Evolutionary conservation across 1,140 invertebrate species (phyloP).

Genomic region (Diploscapter pachys): DNA sequence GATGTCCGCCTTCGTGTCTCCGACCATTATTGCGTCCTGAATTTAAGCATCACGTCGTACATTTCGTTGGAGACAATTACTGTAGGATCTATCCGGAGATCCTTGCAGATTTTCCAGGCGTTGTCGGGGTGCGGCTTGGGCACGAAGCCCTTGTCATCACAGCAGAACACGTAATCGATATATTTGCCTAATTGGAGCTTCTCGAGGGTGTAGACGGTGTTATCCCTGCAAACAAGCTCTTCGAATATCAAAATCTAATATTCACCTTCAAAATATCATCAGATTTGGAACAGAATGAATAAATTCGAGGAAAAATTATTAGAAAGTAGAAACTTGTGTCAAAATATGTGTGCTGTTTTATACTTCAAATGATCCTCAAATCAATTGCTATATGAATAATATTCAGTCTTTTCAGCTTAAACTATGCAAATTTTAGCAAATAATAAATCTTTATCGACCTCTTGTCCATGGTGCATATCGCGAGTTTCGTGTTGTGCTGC

Average conservation of each 20-base stretch:
- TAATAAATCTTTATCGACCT: constrained; percentile 31
- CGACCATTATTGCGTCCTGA: constrained; percentile 62
- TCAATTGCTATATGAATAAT: too few species aligned
- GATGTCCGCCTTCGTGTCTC: constrained; percentile 63
- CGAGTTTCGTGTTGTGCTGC: constrained; percentile 61
- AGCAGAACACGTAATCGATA: constrained; percentile 62
- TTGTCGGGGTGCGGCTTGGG: constrained; percentile 63
- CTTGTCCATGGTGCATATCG: constrained; percentile 63
- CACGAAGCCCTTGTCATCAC: constrained; percentile 60
- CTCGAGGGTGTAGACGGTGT: constrained; percentile 58
- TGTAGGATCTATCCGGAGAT: constrained; percentile 59
- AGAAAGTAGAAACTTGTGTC: too few species aligned
- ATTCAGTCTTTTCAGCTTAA: background rate
- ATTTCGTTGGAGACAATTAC: constrained; percentile 15
- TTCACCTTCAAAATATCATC: background rate
- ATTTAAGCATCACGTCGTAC: background rate
- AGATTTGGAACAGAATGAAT: constrained; percentile 7
- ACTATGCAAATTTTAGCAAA: background rate
- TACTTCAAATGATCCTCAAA: too few species aligned
- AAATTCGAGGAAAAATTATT: too few species aligned
- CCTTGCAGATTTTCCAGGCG: constrained; percentile 61
- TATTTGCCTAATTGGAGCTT: constrained; percentile 52
- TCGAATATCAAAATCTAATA: too few species aligned
- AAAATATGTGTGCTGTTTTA: too few species aligned
- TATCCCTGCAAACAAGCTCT: constrained; percentile 36